phyloP scores from a whole-genome alignment of 2,113 vertebrate genomes.

The Parus major region DNA sequence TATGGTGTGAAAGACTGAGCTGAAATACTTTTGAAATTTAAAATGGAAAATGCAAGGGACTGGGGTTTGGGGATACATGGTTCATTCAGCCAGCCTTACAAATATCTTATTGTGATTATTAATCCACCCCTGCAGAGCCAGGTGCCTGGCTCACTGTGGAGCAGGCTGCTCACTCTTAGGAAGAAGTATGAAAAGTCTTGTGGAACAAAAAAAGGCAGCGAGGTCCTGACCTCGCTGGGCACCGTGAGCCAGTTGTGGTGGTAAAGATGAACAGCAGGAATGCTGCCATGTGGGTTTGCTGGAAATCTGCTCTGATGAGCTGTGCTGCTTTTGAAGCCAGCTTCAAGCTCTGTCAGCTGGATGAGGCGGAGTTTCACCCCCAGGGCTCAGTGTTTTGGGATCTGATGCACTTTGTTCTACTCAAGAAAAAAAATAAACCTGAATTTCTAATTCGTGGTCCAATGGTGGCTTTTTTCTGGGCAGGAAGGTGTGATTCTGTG shows the following conservation, averaged over 20 bases:
- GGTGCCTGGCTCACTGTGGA: neutral
- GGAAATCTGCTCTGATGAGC: neutral
- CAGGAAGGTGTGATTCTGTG: neutral
- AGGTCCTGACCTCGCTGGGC: neutral
- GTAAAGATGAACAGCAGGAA: neutral
- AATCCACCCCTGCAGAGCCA: neutral
- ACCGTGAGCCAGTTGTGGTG: neutral
- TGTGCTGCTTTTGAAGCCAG: neutral
- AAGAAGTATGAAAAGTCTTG: neutral
- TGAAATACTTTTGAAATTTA: neutral
- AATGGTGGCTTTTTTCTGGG: neutral
- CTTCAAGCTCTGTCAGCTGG: neutral
- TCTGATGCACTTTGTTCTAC: neutral
- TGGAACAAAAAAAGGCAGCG: neutral
- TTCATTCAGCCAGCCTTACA: neutral
- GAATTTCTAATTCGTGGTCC: neutral
- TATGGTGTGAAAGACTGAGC: neutral
- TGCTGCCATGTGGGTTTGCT: fast-evolving
- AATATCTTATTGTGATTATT: neutral
- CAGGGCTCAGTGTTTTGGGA: neutral
- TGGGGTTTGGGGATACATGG: neutral
- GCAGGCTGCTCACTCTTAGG: neutral
- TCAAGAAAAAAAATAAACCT: fast-evolving
- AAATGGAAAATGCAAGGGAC: neutral
- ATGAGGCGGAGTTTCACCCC: neutral